Base-by-base conservation (phyloP, 2,113 vertebrate species). In the Scolopax mira region DNA sequence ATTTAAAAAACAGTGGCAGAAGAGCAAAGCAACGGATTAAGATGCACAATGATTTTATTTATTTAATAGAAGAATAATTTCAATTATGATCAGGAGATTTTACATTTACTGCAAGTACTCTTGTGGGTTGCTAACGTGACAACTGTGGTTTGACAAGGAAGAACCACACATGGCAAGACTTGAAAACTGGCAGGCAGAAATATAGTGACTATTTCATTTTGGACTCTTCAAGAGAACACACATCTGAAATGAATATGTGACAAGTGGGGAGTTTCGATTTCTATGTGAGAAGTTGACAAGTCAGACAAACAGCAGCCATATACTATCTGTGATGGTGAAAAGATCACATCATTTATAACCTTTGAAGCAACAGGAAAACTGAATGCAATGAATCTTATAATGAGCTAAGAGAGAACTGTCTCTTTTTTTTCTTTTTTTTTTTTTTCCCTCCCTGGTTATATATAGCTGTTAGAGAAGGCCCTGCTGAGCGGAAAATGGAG, bases 401-500 rank as follows among this genome's bases (percentile, higher is more conserved):
- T 94, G 88, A 95, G 86, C 80, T 85, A 79, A 91, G 80, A 87
- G 42, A 78, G 41, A 95, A 33, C 11, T 3, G 2, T 65, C 61
- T 85, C 16, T 28, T 48, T 75, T 60, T 71, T 81, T 51, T 71
- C 78, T 57, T 33, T 30, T 33, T 33, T 79, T 48, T 51, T 35
- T 57, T 65, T 39, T 81, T 52, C 10, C 1, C n/a, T 74, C 22
- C 18, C 22, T 81, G 30, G 88, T 93, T 96, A 93, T 93, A 94
- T 96, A 97, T 94, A 96, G 83, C 77, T 89, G 88, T 81, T 93
- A 81, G 44, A 96, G 73, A 84, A 35, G 73, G 70, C 27, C 83
- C 96, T 69, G 92, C 94, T 96, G 94, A 91, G 95, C 0, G 0
- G 96, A 97, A 97, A 97, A 90, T 94, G 86, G 93, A 95, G 79